Evolutionary conservation across 2,888 invertebrate genomes (phyloP), one percentile per base, ranked within the genome.

Genomic region (Pristionchus fissidentatus): DNA sequence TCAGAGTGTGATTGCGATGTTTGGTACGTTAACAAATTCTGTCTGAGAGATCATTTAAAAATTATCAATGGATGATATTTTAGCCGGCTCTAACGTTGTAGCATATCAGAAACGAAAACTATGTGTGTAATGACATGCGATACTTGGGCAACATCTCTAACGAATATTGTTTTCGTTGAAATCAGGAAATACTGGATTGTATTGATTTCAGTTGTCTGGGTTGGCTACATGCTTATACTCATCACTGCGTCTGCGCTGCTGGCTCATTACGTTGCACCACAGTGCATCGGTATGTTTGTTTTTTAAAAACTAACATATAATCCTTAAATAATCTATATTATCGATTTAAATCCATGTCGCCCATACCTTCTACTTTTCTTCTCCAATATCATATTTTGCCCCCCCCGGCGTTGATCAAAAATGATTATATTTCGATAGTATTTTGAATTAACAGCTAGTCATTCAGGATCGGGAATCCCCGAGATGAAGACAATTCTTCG

Each of bases 181-280:
- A 19, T 38, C 4, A 7, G 38, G 26, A 38, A 60, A 52, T 26
- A 0, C 15, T 8, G 32, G 22, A 8, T 13, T 41, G 10, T 46
- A 3, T 75, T 19, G 13, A 29, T 81, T 81, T 29, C 26, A 83
- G 83, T 70, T 52, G 41, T 70, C 29, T 83, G 70, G 83, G 55
- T 73, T 22, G 70, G 52, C 35, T 92, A 89, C 85, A 87, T 89
- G 26, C 85, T 90, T 26, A 55, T 88, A 1, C 85, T 91, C 22
- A 89, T 89, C 29, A 78, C 86, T 0, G 49, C 84, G 1, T 92
- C 91, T 5, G 90, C 91, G 15, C 75, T 90, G 1, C 97, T 98
- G 93, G 97, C 97, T 13, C 98, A 98, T 93, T 95, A 98, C 81
- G 95, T 98, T 75, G 97, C 98, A 8, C 97, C 98, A 3, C 98